A percentile compares a stretch with the other conserved stretches of the same genome.
Evolutionary conservation across 2,888 invertebrate species (phyloP).

Genomic region (Drosophila demipolita): DNA sequence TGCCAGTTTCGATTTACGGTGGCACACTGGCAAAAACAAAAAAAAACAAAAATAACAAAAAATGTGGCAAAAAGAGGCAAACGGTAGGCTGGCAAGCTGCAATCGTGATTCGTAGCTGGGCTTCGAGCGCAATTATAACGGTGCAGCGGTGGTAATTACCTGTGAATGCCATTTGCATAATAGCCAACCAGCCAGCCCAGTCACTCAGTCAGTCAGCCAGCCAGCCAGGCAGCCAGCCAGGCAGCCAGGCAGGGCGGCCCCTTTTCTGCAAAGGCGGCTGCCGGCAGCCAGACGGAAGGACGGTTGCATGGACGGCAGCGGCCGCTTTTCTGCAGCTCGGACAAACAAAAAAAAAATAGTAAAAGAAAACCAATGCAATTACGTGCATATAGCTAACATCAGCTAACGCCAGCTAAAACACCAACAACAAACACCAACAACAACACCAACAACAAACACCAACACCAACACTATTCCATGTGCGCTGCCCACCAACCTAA

Average conservation of each 20-base stretch:
- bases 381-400: slow-evolving; percentile 49
- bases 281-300: slow-evolving; percentile 37
- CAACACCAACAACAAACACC: slow-evolving; percentile 22
- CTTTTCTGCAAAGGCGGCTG: slow-evolving; percentile 3
- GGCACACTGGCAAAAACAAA: slow-evolving; percentile 12
- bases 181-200: slow-evolving; percentile 51
- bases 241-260: not conserved
- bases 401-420: slow-evolving; percentile 39
- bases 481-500: slow-evolving; percentile 64
- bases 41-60: slow-evolving; percentile 8
- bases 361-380: slow-evolving; percentile 63
- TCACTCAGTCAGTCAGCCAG: slow-evolving; percentile 7
- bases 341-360: slow-evolving; percentile 23
- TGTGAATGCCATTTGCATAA: slow-evolving; percentile 82
- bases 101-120: slow-evolving; percentile 82
- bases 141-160: slow-evolving; percentile 82
- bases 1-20: slow-evolving; percentile 65
- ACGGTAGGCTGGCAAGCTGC: slow-evolving; percentile 46
- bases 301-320: slow-evolving; percentile 35
- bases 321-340: slow-evolving; percentile 59
- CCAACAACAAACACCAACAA: slow-evolving; percentile 38
- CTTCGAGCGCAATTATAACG: slow-evolving; percentile 83
- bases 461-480: slow-evolving; percentile 30
- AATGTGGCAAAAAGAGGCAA: slow-evolving; percentile 16
- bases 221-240: slow-evolving; percentile 42